A percentile compares a stretch with the other conserved stretches of the same genome.
phyloP scores from a whole-genome alignment of 1,140 invertebrate genomes.

The Hypsibius dujardini region DNA sequence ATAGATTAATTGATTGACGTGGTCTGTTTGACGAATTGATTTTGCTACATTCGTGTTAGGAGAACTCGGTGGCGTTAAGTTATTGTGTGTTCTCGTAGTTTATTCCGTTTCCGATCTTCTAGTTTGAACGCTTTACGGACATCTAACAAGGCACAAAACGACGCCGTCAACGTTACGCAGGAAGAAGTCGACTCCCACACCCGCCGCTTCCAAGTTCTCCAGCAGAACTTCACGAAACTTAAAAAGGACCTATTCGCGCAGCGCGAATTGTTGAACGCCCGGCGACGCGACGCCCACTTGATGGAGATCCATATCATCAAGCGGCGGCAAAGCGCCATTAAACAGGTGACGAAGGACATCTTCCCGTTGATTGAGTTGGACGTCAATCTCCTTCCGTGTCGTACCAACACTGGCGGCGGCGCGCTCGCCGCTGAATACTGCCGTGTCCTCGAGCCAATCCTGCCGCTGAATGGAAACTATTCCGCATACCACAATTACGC shows the following conservation, averaged over 20 bases:
- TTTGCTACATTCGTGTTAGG: too few relatives aligned
- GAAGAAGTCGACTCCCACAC: not conserved
- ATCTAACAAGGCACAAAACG: not conserved
- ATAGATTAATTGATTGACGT: too few relatives aligned
- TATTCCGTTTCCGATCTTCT: too few relatives aligned
- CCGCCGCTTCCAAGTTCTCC: not conserved
- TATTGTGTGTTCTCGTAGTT: too few relatives aligned
- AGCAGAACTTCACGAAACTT: constrained; percentile 1
- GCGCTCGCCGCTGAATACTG: not conserved
- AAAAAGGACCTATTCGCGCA: not conserved
- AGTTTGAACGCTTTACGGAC: not conserved
- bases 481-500: not conserved
- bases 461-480: not conserved
- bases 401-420: not conserved
- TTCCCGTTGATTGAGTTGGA: constrained; percentile 4
- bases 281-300: not conserved
- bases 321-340: not conserved
- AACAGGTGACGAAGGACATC: constrained; percentile 4
- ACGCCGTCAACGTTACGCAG: not conserved
- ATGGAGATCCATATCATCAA: not conserved
- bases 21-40: too few relatives aligned
- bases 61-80: too few relatives aligned
- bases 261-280: not conserved
- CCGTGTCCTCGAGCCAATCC: not conserved
- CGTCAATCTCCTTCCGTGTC: not conserved